A percentile compares a stretch with the other conserved stretches of the same genome.
These are phyloP conservation scores for Gymnarchus niloticus DNA, from an alignment of 2,113 vertebrate genomes.

Conservation along the genomic window DNA sequence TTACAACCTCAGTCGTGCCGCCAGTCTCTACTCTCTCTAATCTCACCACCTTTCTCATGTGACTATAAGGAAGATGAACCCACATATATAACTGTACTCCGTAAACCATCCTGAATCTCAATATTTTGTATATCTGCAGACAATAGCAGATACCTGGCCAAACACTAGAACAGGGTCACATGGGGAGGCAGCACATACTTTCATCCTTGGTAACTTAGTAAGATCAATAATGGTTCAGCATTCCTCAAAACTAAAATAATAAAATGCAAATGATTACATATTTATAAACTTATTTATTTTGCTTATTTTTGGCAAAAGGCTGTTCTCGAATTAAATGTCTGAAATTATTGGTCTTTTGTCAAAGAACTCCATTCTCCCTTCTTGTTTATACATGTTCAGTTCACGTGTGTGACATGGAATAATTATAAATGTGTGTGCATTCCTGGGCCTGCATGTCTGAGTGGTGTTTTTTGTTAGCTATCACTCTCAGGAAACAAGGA, in stretches of 20 bases:
- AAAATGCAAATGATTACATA: background rate
- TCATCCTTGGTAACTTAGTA: background rate
- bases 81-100: too few species aligned
- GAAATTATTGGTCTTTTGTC: background rate
- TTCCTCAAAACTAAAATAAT: background rate
- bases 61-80: too few species aligned
- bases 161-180: too few species aligned
- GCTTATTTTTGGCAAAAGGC: background rate
- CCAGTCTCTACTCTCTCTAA: too few species aligned
- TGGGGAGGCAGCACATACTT: background rate
- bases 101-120: too few species aligned
- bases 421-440: background rate
- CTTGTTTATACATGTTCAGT: background rate
- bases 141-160: too few species aligned
- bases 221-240: background rate
- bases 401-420: background rate
- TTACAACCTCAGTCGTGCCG: too few species aligned
- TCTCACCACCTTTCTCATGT: too few species aligned
- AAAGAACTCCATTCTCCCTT: background rate
- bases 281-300: background rate
- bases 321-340: background rate
- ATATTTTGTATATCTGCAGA: too few species aligned
- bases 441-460: slow-evolving; percentile 18
- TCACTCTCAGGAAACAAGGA: slow-evolving; percentile 20
- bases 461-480: slow-evolving; percentile 27